Base-by-base conservation (phyloP, 2,113 vertebrate genomes). In the Benitochromis conjunctus region DNA sequence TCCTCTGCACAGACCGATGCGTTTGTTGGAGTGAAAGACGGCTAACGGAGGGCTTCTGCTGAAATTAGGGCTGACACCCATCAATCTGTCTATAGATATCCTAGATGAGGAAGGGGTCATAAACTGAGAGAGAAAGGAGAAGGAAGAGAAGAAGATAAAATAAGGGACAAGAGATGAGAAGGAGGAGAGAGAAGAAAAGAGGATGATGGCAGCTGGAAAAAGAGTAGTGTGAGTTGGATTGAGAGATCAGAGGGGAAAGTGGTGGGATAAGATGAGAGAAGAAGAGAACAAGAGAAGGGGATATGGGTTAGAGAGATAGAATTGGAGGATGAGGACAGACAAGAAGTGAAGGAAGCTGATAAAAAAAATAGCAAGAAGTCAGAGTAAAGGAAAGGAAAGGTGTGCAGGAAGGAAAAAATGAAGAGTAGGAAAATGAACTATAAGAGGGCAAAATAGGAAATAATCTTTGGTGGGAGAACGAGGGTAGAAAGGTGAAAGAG, bases 31-130 rank as follows among this genome's bases (percentile, higher is more conserved):
- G 84, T 79, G 71, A 85, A 86, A 79, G 85, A 86, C 19, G 4
- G 56, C 80, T 60, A 81, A 82, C 41, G 34, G 89, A 77, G 82
- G 56, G 48, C 69, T 13, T 80, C 57, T 71, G 80, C 84, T 51
- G 66, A 81, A 81, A 92, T 94, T 78, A 89, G 76, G 84, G 71
- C 71, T 93, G 91, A 94, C 91, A 94, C 83, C 55, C 83, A 21
- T 95, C 91, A 91, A 34, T 94, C 93, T 79, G 80, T 41, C 41
- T 81, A 76, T 34, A 76, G 79, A 86, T 87, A 64, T 84, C 19
- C 55, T 43, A 88, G 84, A 81, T 90, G 87, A 87, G 60, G 51
- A 64, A 81, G 56, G 79, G 87, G 55, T 8, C 4, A 80, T 48
- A 38, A 62, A 66, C 77, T 55, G 18, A 24, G 58, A 54, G 84